Base-by-base conservation (phyloP, 2,888 invertebrate genomes). In the Drosophila prostipennis region DNA sequence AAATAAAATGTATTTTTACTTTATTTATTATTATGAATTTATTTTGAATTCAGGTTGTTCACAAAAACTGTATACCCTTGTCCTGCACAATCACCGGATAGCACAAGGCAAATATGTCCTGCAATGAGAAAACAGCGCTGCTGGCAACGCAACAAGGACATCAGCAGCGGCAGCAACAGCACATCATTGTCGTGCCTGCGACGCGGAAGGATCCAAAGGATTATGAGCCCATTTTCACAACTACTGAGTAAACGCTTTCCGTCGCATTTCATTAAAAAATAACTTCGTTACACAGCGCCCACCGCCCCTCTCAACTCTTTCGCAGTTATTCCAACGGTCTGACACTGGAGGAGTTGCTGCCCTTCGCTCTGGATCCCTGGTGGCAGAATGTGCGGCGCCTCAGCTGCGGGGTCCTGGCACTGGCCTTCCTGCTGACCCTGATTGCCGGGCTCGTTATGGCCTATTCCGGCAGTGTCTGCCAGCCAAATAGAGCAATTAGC, bases 341-440 rank as follows among this genome's bases (percentile, higher is more conserved):
- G n/a, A 92, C 92, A 8, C 78, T 91, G 34, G 93, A 93, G 64
- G 94, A 94, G 82, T 91, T 94, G 0, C 72, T 92, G 26, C 89
- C 90, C n/a, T 91, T 90, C 13, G 89, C 90, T 1, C 87, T 92
- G 61, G 92, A 93, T 74, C 90, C 92, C 0, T 92, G 92, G 78
- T 94, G 94, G 94, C 91, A 92, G 1, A 91, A 92, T 1, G 79
- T 93, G 1, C 92, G 93, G 0, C 91, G 92, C 60, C 89, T 92
- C 63, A 84, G 93, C 23, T 83, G 93, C 72, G 78, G 93, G 36
- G 89, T 93, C 79, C 93, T 93, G 90, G 93, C 94, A 93, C 90
- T 93, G 0, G 80, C 92, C 36, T 89, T 94, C 72, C 89, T 92
- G 1, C 89, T 93, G 85, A 92, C 93, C 78, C 91, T 94, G 1